Evolutionary conservation across 2,113 vertebrate species (phyloP).

Genomic region (Halichoeres trimaculatus): DNA sequence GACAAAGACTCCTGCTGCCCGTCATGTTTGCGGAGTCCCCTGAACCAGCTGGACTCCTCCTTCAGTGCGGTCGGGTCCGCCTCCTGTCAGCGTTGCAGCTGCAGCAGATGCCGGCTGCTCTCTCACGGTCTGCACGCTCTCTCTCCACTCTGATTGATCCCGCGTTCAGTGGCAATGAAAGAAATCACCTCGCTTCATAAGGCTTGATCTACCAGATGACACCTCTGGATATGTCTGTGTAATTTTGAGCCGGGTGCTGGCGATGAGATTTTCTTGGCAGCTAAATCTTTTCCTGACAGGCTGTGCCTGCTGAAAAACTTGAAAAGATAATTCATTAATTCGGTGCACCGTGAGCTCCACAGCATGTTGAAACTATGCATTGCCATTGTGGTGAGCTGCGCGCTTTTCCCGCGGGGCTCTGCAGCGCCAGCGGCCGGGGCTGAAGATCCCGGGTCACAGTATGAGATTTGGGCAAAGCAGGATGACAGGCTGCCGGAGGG

Average conservation of each 20-base stretch:
- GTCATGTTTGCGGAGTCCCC: not conserved
- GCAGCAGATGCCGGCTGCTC: slow-evolving; percentile 57
- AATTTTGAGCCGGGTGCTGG: slow-evolving; percentile 16
- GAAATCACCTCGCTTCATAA: slow-evolving; percentile 18
- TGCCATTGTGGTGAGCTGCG: slow-evolving; percentile 56
- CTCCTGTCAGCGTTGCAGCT: slow-evolving; percentile 46
- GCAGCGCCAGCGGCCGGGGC: slow-evolving; percentile 51
- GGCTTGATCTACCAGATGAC: slow-evolving; percentile 15
- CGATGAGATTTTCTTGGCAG: slow-evolving; percentile 35
- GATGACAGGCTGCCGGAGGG: slow-evolving; percentile 81
- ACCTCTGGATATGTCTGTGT: not conserved
- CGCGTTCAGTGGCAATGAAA: slow-evolving; percentile 17
- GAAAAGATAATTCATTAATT: not conserved
- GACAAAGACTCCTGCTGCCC: not conserved
- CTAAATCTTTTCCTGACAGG: slow-evolving; percentile 26
- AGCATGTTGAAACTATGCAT: slow-evolving; percentile 63
- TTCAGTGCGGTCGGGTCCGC: slow-evolving; percentile 35
- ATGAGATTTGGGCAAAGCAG: slow-evolving; percentile 20
- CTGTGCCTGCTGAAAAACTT: slow-evolving; percentile 24
- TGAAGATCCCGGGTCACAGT: slow-evolving; percentile 22
- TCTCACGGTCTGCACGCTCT: slow-evolving; percentile 8
- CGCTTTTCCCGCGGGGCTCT: slow-evolving; percentile 39
- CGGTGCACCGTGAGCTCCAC: slow-evolving; percentile 10
- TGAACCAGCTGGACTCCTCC: slow-evolving; percentile 59
- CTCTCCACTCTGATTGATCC: not conserved